Evolutionary conservation across 2,797 vertebrate genomes (phyloP).

Genomic region (Astyanax mexicanus): DNA sequence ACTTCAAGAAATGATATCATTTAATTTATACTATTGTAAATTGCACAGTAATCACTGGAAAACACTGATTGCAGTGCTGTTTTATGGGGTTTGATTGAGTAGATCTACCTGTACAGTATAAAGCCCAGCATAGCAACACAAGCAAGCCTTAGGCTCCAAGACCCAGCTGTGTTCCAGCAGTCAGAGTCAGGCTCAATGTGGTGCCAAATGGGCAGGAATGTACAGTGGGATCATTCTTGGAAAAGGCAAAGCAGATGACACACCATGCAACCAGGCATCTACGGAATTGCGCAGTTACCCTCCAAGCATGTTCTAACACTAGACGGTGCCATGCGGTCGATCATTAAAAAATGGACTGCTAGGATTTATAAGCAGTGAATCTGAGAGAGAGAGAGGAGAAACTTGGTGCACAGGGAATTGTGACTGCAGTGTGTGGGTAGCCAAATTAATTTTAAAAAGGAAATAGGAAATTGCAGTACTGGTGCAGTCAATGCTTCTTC

Average conservation of each 20-base stretch:
- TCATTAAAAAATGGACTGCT: background rate
- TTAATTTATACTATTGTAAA: no score
- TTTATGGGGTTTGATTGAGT: no score
- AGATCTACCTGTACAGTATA: background rate
- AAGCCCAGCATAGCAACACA: background rate
- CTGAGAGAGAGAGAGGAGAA: no score
- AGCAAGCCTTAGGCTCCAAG: background rate
- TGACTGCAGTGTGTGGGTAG: background rate
- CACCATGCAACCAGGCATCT: background rate
- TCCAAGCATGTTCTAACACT: background rate
- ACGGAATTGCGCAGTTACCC: background rate
- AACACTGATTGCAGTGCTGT: background rate
- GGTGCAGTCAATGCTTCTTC: no score
- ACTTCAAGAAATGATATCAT: background rate
- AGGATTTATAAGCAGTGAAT: background rate
- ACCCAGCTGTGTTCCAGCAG: background rate
- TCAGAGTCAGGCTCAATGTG: background rate
- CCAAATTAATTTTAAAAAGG: background rate
- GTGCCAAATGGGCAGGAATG: background rate
- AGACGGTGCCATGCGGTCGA: background rate
- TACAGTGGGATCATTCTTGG: background rate
- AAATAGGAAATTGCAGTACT: background rate
- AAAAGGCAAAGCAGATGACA: constrained; percentile 9
- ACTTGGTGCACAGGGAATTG: background rate
- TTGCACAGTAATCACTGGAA: background rate